A percentile compares a stretch with the other conserved stretches of the same genome.
phyloP scores from a whole-genome alignment of 2,113 vertebrate species.

The Micromys minutus region DNA sequence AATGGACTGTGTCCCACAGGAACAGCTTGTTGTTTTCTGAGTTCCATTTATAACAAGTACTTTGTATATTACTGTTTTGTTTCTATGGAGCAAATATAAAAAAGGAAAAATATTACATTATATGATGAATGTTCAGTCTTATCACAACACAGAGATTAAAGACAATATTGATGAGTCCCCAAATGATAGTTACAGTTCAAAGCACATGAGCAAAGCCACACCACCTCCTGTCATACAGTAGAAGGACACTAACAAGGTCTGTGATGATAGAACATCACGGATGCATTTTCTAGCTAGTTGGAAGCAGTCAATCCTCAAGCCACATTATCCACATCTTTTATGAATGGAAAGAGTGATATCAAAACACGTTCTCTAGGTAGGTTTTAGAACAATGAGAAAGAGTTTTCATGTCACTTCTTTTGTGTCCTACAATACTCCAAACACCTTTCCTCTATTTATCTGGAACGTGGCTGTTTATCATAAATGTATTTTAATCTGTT shows the following conservation, averaged over 20 bases:
- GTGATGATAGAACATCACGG: slow-evolving; percentile 24
- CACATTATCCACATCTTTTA: slow-evolving; percentile 41
- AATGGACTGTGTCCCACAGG: not conserved
- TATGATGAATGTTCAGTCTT: not conserved
- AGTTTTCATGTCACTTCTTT: slow-evolving; percentile 23
- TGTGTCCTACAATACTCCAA: not conserved
- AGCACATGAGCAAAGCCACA: not conserved
- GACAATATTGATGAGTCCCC: slow-evolving; percentile 17
- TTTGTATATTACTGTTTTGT: not conserved
- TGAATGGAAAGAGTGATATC: not conserved
- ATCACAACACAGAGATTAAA: not conserved
- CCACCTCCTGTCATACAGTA: not conserved
- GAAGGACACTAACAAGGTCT: not conserved
- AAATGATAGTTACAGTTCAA: not conserved
- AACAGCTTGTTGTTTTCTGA: not conserved
- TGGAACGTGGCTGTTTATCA: not conserved
- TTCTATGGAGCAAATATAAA: not conserved
- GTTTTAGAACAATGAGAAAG: slow-evolving; percentile 58
- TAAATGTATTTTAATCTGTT: not conserved
- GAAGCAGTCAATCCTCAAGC: slow-evolving; percentile 26
- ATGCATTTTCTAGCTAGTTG: slow-evolving; percentile 20
- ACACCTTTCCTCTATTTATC: slow-evolving; percentile 19
- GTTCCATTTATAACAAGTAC: not conserved
- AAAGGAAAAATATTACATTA: not conserved
- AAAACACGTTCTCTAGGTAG: slow-evolving; percentile 63